A percentile compares a stretch with the other conserved stretches of the same genome.
phyloP scores from a whole-genome alignment of 2,797 vertebrate genomes.

The Molossus alvarezi region DNA sequence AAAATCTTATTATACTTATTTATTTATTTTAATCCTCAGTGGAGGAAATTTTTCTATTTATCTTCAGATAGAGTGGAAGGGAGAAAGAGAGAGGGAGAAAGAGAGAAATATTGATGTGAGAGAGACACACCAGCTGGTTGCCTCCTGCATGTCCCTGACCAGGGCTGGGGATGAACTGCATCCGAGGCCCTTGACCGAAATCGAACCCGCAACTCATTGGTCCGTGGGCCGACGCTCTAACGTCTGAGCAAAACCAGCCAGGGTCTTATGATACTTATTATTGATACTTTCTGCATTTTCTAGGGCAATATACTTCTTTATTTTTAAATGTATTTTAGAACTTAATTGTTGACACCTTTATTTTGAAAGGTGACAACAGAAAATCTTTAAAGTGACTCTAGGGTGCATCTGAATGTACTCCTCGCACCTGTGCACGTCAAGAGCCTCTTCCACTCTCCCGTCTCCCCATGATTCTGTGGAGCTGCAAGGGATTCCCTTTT shows the following conservation, averaged over 20 bases:
- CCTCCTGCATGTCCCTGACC: too few species aligned
- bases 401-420: neutral
- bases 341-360: neutral
- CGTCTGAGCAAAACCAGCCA: too few species aligned
- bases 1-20: neutral
- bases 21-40: neutral
- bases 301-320: neutral
- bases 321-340: constrained; percentile 42
- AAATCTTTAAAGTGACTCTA: neutral
- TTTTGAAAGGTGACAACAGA: neutral
- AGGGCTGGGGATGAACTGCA: too few species aligned
- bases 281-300: neutral
- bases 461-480: neutral
- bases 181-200: too few species aligned
- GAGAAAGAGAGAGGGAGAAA: too few species aligned
- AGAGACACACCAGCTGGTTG: too few species aligned
- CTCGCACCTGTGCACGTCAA: neutral
- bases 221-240: too few species aligned
- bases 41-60: too few species aligned
- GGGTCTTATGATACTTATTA: neutral
- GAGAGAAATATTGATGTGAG: too few species aligned
- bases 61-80: too few species aligned
- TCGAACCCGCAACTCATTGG: too few species aligned
- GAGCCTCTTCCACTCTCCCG: neutral
- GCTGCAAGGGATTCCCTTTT: neutral